Conservation (phyloP, 2,888 invertebrate genomes). For the Ochropacha duplaris region DNA sequence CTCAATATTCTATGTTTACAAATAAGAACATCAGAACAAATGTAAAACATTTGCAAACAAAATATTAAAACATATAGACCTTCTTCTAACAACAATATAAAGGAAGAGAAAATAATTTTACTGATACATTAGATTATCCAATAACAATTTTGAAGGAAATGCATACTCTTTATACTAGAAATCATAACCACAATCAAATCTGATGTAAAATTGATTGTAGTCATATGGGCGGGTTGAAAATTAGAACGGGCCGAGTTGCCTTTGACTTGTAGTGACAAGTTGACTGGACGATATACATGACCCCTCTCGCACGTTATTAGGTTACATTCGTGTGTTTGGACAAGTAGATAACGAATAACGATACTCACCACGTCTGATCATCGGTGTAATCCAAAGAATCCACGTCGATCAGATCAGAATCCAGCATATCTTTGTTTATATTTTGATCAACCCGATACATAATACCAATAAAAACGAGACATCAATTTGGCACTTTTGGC, state of each 20-base stretch:
- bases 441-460: slow-evolving; percentile 79
- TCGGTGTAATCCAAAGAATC: slow-evolving; percentile 80
- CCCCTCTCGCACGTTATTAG: slow-evolving; percentile 17
- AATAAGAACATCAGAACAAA: not conserved
- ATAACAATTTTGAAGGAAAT: slow-evolving; percentile 17
- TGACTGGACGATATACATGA: slow-evolving; percentile 32
- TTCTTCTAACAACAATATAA: no score
- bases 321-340: slow-evolving; percentile 9
- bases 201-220: no score
- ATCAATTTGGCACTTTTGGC: slow-evolving; percentile 79
- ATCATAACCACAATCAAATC: slow-evolving; percentile 24
- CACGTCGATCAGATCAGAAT: slow-evolving; percentile 82
- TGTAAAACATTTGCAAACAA: not conserved
- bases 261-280: slow-evolving; percentile 37
- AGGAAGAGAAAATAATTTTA: slow-evolving; percentile 23
- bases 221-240: slow-evolving; percentile 20
- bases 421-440: slow-evolving; percentile 82
- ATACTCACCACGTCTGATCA: slow-evolving; percentile 84
- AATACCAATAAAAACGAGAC: slow-evolving; percentile 64
- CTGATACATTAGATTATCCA: slow-evolving; percentile 10
- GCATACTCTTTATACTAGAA: slow-evolving; percentile 38
- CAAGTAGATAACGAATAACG: slow-evolving; percentile 6
- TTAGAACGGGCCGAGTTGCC: slow-evolving; percentile 27
- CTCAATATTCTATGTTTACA: not conserved
- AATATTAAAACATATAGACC: not conserved